Evolutionary conservation across 2,113 vertebrate species (phyloP).

Genomic region (Entelurus aequoreus): DNA sequence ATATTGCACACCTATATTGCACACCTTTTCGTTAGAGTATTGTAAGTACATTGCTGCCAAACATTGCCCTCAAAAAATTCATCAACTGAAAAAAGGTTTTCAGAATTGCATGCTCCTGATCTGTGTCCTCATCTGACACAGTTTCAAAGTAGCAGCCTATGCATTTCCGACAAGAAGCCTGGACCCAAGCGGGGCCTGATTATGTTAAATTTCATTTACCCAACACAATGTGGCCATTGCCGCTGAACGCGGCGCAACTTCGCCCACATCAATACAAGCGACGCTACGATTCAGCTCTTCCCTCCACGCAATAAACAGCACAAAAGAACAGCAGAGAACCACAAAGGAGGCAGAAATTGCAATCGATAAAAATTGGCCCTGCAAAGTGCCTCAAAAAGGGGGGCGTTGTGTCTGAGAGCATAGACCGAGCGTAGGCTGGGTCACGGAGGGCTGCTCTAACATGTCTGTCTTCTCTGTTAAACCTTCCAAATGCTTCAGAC

Average conservation of each 20-base stretch:
- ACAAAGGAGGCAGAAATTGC: constrained; percentile 48
- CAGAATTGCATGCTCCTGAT: no score
- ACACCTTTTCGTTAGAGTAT: no score
- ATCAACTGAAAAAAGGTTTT: neutral
- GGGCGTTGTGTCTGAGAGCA: constrained; percentile 45
- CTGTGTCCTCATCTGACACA: neutral
- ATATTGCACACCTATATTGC: no score
- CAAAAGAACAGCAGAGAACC: constrained; percentile 46
- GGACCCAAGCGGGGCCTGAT: constrained; percentile 22
- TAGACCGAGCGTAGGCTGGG: constrained; percentile 40
- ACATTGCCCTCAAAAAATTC: no score
- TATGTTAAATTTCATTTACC: constrained; percentile 47
- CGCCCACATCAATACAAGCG: constrained; percentile 20
- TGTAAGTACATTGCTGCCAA: no score
- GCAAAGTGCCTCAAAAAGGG: constrained; percentile 47
- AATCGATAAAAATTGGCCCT: constrained; percentile 56
- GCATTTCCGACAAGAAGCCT: constrained; percentile 26
- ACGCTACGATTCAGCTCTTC: constrained; percentile 28
- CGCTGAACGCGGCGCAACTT: constrained; percentile 31
- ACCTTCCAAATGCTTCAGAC: constrained; percentile 50
- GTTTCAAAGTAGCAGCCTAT: constrained; percentile 21
- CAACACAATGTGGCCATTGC: constrained; percentile 36
- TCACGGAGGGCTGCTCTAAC: constrained; percentile 51
- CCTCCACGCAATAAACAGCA: constrained; percentile 40
- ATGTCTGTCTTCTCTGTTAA: constrained; percentile 39